A percentile compares a stretch with the other conserved stretches of the same genome.
Conservation (phyloP, 2,113 vertebrate genomes). For the Burhinus oedicnemus region DNA sequence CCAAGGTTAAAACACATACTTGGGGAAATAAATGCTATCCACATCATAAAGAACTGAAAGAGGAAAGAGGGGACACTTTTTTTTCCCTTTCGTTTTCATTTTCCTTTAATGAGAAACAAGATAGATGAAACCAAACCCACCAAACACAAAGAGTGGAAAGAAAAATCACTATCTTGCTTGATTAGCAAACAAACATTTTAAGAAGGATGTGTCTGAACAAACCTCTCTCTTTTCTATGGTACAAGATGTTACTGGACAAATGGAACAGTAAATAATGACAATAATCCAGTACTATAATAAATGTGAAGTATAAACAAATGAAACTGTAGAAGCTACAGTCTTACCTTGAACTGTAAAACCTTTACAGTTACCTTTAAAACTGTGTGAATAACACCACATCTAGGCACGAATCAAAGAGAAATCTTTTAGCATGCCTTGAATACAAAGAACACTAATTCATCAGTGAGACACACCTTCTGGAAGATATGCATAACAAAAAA, state of each 20-base stretch:
- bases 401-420: neutral
- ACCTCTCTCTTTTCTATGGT: slow-evolving; percentile 33
- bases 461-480: neutral
- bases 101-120: neutral
- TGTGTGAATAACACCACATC: neutral
- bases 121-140: neutral
- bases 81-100: neutral
- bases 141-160: neutral
- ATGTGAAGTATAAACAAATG: neutral
- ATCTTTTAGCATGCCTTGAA: neutral
- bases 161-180: neutral
- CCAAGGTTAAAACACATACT: neutral
- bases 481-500: neutral
- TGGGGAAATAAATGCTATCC: neutral
- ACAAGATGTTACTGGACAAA: neutral
- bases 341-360: neutral
- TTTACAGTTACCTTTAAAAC: neutral
- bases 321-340: neutral
- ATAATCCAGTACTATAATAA: neutral
- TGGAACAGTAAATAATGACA: neutral
- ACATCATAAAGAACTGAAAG: neutral
- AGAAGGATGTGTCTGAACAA: neutral
- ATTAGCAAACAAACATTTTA: neutral
- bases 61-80: neutral
- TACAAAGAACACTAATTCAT: neutral